A percentile compares a stretch with the other conserved stretches of the same genome.
Evolutionary conservation across 1,140 invertebrate genomes (phyloP).

Genomic region (Heliconius melpomene): DNA sequence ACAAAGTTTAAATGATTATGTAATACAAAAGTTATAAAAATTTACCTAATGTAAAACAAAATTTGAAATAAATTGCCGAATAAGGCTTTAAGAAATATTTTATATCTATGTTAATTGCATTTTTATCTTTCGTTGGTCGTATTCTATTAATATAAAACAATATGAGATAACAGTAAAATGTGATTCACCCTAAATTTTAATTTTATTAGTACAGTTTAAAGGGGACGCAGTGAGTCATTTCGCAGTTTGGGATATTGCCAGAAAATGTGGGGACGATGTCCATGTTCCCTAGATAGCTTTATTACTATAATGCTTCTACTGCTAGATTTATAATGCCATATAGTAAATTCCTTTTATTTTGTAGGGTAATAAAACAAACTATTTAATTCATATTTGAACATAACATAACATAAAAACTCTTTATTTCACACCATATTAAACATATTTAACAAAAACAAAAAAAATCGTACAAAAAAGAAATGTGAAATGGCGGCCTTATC

Average conservation of each 20-base stretch:
- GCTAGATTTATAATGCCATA: neutral
- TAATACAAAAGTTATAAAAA: too few relatives aligned
- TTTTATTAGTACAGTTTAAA: constrained; percentile 22
- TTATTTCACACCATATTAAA: too few relatives aligned
- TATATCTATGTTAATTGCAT: neutral
- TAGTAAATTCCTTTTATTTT: neutral
- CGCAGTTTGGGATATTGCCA: constrained; percentile 35
- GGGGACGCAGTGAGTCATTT: constrained; percentile 35
- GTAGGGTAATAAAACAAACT: too few relatives aligned
- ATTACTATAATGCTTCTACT: neutral
- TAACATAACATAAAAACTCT: too few relatives aligned
- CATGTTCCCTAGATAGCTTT: neutral
- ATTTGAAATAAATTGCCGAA: too few relatives aligned
- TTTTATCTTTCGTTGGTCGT: neutral
- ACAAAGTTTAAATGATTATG: too few relatives aligned
- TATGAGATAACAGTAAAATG: constrained; percentile 13
- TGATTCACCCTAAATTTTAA: constrained; percentile 33
- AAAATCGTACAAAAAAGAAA: too few relatives aligned
- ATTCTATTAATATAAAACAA: neutral
- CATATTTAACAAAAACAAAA: too few relatives aligned
- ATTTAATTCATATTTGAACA: too few relatives aligned
- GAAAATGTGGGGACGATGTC: constrained; percentile 19
- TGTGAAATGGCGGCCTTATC: too few relatives aligned
- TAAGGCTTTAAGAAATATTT: neutral
- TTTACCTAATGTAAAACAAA: too few relatives aligned